Evolutionary conservation across 2,113 vertebrate species (phyloP).

Genomic region (Pholis gunnellus): DNA sequence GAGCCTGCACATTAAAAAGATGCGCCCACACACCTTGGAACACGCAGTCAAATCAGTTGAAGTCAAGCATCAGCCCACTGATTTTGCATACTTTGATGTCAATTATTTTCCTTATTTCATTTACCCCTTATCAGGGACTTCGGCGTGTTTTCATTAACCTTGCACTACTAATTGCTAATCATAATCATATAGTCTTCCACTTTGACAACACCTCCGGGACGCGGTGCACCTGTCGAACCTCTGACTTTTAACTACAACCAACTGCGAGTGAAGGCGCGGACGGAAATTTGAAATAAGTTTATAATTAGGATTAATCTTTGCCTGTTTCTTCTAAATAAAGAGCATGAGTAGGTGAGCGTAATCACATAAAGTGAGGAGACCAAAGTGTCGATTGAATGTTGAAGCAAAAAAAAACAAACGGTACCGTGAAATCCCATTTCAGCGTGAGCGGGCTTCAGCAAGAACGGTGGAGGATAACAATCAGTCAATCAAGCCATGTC

Average conservation of each 20-base stretch:
- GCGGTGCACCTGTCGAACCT: conserved; percentile 22
- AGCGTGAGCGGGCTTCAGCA: background rate
- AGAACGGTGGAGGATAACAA: conserved; percentile 58
- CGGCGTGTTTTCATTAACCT: conserved; percentile 72
- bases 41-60: conserved; percentile 15
- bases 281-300: conserved; percentile 9
- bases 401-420: background rate
- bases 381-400: background rate
- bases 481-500: conserved; percentile 58
- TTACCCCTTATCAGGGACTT: conserved; percentile 61
- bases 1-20: background rate
- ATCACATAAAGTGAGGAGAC: conserved; percentile 2
- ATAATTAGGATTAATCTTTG: conserved; percentile 28
- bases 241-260: conserved; percentile 18
- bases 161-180: conserved; percentile 67
- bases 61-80: conserved; percentile 25
- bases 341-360: background rate
- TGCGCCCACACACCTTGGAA: background rate
- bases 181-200: conserved; percentile 59
- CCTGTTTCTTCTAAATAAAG: conserved; percentile 17
- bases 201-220: conserved; percentile 48
- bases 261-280: background rate
- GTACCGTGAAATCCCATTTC: conserved; percentile 45
- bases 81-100: conserved; percentile 46
- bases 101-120: conserved; percentile 55